These are phyloP conservation scores for Oophaga sylvatica DNA, from an alignment of 2,797 vertebrate species.

Conservation along the genomic window DNA sequence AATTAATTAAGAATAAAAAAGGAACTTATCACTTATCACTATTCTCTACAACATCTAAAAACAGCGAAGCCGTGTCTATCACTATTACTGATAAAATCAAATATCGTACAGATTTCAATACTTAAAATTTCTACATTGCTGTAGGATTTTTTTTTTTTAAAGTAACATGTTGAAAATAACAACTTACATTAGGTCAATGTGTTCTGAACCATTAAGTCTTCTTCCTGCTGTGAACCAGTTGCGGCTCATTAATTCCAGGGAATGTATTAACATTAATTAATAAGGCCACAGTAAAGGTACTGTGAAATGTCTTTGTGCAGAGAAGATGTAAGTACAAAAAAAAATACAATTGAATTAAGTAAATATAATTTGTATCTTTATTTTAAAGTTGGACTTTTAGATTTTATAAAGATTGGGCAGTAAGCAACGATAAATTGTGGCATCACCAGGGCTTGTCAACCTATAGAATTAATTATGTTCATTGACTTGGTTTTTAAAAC, in stretches of 20 bases:
- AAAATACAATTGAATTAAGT: background rate
- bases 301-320: background rate
- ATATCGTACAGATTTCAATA: too few relatives aligned
- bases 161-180: background rate
- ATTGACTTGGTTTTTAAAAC: too few relatives aligned
- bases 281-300: background rate
- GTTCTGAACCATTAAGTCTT: conserved; percentile 7
- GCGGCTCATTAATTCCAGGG: background rate
- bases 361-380: too few relatives aligned
- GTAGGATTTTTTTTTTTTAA: background rate
- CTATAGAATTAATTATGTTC: too few relatives aligned
- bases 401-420: too few relatives aligned
- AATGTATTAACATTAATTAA: conserved; percentile 6
- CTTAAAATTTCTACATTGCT: background rate
- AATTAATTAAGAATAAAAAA: background rate
- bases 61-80: background rate
- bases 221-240: background rate
- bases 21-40: background rate
- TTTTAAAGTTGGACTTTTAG: too few relatives aligned
- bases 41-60: background rate
- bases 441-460: too few relatives aligned
- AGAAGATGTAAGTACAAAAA: background rate
- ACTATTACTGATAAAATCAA: background rate
- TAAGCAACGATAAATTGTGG: too few relatives aligned
- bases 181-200: background rate